A percentile compares a stretch with the other conserved stretches of the same genome.
These are phyloP conservation scores for Mantis religiosa DNA, from an alignment of 2,888 invertebrate genomes.

Conservation along the genomic window DNA sequence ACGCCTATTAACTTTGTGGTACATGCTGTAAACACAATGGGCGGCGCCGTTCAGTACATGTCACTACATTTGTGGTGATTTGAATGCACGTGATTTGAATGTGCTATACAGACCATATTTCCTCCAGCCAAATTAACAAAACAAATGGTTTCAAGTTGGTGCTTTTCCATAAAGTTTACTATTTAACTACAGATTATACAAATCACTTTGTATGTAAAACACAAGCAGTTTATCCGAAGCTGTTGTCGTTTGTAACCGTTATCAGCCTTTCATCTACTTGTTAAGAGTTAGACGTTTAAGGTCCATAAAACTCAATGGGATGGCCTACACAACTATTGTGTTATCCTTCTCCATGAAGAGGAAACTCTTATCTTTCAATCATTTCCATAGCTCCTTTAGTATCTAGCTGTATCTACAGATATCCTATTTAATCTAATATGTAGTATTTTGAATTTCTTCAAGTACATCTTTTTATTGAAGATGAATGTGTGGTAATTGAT, in stretches of 20 bases:
- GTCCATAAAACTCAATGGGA: too few relatives aligned
- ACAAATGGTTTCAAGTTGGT: not conserved
- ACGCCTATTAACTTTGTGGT: too few relatives aligned
- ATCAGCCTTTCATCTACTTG: not conserved
- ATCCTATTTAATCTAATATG: too few relatives aligned
- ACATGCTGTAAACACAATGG: not conserved
- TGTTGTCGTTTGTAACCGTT: not conserved
- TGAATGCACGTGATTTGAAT: not conserved
- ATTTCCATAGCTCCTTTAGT: too few relatives aligned
- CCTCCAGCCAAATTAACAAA: not conserved
- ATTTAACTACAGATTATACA: not conserved
- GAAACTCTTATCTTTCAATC: too few relatives aligned
- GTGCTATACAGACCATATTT: not conserved
- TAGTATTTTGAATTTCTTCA: too few relatives aligned
- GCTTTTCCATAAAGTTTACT: too few relatives aligned
- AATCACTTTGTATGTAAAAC: not conserved
- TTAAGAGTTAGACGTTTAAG: not conserved
- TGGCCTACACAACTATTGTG: too few relatives aligned
- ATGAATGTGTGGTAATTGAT: too few relatives aligned
- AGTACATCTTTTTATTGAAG: too few relatives aligned
- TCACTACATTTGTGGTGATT: not conserved
- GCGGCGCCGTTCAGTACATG: not conserved
- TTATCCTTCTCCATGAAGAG: too few relatives aligned
- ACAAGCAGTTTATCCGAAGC: not conserved
- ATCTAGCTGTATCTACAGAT: too few relatives aligned